Evolutionary conservation across 2,113 vertebrate genomes (phyloP), one percentile per base, ranked within the genome.

Genomic region (Spea bombifrons): DNA sequence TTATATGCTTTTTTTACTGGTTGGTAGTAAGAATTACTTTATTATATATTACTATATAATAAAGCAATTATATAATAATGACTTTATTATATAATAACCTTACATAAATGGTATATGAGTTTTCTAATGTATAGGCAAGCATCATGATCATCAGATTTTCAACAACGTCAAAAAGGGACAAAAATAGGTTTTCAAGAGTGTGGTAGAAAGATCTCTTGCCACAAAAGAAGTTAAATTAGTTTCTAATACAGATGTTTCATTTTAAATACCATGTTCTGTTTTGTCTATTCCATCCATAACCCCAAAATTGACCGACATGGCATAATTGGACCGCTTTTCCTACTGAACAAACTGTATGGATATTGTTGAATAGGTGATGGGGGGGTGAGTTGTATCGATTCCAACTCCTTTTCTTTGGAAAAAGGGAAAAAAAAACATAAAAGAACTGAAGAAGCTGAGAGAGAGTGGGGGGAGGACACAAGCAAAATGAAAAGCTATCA

Each of bases 401-500:
- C 72, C 64, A 43, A n/a, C 61, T 73, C 66, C 10, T 70, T 77
- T 70, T 63, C 64, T 61, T 70, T 43, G 45, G 2, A 45, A 73
- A 73, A 73, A 73, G 8, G 61, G 47, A 50, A 0, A 55, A 72
- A 66, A 44, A 65, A 71, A 10, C 45, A 71, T 50, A 64, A 66
- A 79, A 59, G 45, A 30, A 66, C 12, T n/a, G 43, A 44, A 66
- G 46, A 70, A 9, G 7, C 8, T 43, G 8, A 55, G 0, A 30
- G 45, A 0, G 8, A 5, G 59, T 12, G 55, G 0, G 9, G 49
- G 2, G 17, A 12, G 17, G 3, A n/a, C 53, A 9, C 3, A 9
- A 43, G 81, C 50, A 10, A 48, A 50, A 79, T 72, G 66, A 80
- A 64, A 59, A 74, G 71, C 71, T 80, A 74, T 80, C 71, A 74